Conservation (phyloP, 1,140 invertebrate genomes). For the Drosophila sechellia region DNA sequence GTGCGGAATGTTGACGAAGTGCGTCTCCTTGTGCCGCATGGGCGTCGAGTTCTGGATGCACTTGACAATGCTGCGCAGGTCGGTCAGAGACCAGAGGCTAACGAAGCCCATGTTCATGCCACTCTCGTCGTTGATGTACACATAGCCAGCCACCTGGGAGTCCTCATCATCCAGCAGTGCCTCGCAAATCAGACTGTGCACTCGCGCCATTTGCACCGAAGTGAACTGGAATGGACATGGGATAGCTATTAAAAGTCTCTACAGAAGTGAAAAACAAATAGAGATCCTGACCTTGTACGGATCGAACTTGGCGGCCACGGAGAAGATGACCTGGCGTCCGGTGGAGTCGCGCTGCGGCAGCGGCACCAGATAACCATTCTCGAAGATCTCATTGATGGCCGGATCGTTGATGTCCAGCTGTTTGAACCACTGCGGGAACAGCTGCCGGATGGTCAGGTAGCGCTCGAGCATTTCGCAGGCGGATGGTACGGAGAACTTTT, state of each 20-base stretch:
- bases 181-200: slow-evolving; percentile 91
- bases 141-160: slow-evolving; percentile 91
- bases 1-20: slow-evolving; percentile 92
- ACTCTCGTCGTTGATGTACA: slow-evolving; percentile 93
- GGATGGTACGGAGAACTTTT: slow-evolving; percentile 93
- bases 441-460: slow-evolving; percentile 92
- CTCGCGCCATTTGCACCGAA: slow-evolving; percentile 90
- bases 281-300: slow-evolving; percentile 86
- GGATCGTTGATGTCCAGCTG: slow-evolving; percentile 90
- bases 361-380: slow-evolving; percentile 92
- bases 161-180: slow-evolving; percentile 91
- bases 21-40: slow-evolving; percentile 93
- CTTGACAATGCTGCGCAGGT: slow-evolving; percentile 90
- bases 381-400: slow-evolving; percentile 90
- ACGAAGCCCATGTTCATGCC: slow-evolving; percentile 93
- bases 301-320: slow-evolving; percentile 90
- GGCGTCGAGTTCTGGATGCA: slow-evolving; percentile 95
- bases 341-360: slow-evolving; percentile 89
- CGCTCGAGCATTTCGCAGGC: slow-evolving; percentile 94
- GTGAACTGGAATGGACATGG: slow-evolving; percentile 84
- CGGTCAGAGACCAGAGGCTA: slow-evolving; percentile 91
- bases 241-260: background rate
- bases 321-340: slow-evolving; percentile 91
- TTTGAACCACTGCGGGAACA: slow-evolving; percentile 93
- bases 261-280: background rate